phyloP scores from a whole-genome alignment of 2,888 invertebrate genomes.

The Ectemnius cavifrons region DNA sequence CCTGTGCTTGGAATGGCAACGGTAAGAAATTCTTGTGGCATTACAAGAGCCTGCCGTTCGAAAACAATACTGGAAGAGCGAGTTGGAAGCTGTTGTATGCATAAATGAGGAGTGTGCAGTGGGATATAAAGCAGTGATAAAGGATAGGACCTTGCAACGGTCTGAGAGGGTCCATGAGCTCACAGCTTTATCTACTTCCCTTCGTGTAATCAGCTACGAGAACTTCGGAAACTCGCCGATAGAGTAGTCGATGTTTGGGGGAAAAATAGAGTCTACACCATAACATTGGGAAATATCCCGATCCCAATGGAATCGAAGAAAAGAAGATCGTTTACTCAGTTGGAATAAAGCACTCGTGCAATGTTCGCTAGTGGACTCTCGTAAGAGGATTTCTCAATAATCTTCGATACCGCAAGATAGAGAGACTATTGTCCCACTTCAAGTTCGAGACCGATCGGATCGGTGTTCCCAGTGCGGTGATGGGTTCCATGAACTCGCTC shows the following conservation, averaged over 20 bases:
- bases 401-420: neutral
- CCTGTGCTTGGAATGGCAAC: neutral
- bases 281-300: too few relatives aligned
- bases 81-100: too few relatives aligned
- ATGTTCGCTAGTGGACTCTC: neutral
- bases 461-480: neutral
- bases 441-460: neutral
- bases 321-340: neutral
- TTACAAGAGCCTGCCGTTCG: neutral
- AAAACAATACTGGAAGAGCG: neutral
- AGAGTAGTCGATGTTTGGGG: too few relatives aligned
- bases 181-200: slow-evolving; percentile 20
- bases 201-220: neutral
- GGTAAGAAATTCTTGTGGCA: neutral
- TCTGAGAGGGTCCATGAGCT: slow-evolving; percentile 9
- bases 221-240: neutral
- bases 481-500: slow-evolving; percentile 6
- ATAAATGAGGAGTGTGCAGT: too few relatives aligned
- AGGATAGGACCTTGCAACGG: slow-evolving; percentile 1
- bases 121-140: neutral
- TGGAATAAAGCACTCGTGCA: neutral
- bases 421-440: neutral
- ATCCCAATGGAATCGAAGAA: neutral
- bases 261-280: too few relatives aligned
- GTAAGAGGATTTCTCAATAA: slow-evolving; percentile 1